Evolutionary conservation across 2,113 vertebrate genomes (phyloP).

Genomic region (Neotoma lepida): DNA sequence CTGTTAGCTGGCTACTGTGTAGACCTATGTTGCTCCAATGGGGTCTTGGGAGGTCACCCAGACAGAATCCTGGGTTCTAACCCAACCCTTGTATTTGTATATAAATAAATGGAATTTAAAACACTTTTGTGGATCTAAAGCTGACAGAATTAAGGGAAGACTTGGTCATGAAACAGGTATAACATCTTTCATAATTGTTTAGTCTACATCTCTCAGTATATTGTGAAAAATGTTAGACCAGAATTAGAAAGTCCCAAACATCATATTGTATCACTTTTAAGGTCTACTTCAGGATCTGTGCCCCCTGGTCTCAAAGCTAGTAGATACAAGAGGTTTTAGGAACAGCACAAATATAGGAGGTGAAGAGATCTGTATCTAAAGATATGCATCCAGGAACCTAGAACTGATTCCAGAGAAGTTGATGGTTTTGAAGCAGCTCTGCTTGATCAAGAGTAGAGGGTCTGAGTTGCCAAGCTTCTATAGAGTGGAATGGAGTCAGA

Average conservation of each 20-base stretch:
- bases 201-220: neutral
- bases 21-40: accelerated
- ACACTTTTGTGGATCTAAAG: neutral
- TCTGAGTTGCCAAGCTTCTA: neutral
- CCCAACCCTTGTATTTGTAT: neutral
- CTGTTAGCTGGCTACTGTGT: neutral
- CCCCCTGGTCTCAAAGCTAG: neutral
- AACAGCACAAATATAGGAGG: neutral
- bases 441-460: neutral
- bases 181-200: neutral
- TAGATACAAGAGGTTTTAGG: neutral
- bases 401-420: neutral
- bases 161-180: neutral
- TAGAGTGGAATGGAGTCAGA: neutral
- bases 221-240: neutral
- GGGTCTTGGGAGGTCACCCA: neutral
- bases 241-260: neutral
- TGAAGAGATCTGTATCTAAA: neutral
- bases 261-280: neutral
- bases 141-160: neutral
- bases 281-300: neutral
- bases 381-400: neutral
- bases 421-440: neutral
- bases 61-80: neutral
- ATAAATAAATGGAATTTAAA: neutral